Conservation (phyloP, 1,140 invertebrate genomes). For the Ceratina calcarata region DNA sequence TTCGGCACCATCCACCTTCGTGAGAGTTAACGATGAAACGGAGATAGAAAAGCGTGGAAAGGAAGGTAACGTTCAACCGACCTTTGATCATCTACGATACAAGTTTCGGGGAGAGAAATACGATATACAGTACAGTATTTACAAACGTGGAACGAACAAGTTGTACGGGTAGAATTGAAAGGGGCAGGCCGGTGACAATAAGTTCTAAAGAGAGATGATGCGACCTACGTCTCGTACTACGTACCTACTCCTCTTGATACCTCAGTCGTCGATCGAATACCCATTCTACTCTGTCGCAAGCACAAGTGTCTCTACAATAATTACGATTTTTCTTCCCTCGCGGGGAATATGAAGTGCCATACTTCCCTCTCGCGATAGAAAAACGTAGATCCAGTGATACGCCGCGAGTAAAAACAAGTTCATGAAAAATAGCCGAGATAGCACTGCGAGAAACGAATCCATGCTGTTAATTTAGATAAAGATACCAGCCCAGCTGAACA, state of each 20-base stretch:
- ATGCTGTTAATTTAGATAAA: slow-evolving; percentile 47
- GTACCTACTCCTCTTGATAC: slow-evolving; percentile 4
- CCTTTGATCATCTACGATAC: slow-evolving; percentile 16
- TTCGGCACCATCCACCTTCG: slow-evolving; percentile 75
- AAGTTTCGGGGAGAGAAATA: neutral
- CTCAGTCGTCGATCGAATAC: neutral
- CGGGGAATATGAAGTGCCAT: slow-evolving; percentile 77
- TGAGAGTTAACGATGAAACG: slow-evolving; percentile 76
- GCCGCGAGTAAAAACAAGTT: slow-evolving; percentile 16
- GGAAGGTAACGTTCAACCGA: slow-evolving; percentile 27
- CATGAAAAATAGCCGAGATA: slow-evolving; percentile 31
- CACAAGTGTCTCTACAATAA: neutral
- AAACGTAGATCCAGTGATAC: neutral
- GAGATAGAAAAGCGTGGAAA: slow-evolving; percentile 51
- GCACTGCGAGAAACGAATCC: slow-evolving; percentile 18
- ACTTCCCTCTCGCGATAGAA: slow-evolving; percentile 52
- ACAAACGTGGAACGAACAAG: slow-evolving; percentile 13
- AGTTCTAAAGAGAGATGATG: neutral
- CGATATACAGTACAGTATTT: slow-evolving; percentile 5
- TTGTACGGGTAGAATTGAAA: neutral
- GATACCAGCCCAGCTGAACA: neutral
- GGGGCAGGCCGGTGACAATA: slow-evolving; percentile 10
- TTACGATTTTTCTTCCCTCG: slow-evolving; percentile 36
- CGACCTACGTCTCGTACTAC: slow-evolving; percentile 2
- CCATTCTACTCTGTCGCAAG: too few relatives aligned